Evolutionary conservation across 2,797 vertebrate species (phyloP).

Genomic region (Hydrophis major): DNA sequence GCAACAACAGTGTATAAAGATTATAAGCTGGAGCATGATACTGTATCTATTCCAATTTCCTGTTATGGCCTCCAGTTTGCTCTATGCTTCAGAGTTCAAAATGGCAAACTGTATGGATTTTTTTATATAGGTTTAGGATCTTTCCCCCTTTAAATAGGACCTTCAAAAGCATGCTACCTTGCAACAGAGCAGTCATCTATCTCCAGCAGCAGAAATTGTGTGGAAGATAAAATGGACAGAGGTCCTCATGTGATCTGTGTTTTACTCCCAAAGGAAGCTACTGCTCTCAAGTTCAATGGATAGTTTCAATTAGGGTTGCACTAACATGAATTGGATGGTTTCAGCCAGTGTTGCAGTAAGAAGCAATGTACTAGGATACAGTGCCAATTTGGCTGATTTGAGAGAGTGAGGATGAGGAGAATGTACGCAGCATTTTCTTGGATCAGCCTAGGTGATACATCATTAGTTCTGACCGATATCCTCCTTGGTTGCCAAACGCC

Average conservation of each 20-base stretch:
- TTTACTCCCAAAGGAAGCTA: neutral
- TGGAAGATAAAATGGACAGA: neutral
- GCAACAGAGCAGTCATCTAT: neutral
- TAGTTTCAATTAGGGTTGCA: neutral
- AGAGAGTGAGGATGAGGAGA: neutral
- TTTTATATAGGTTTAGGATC: neutral
- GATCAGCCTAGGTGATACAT: neutral
- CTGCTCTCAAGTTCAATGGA: neutral
- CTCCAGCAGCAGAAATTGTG: neutral
- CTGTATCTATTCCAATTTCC: neutral
- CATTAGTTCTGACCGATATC: neutral
- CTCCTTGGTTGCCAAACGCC: neutral
- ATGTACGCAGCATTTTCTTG: neutral
- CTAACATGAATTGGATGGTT: neutral
- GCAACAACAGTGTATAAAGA: too few relatives aligned
- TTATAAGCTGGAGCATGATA: too few relatives aligned
- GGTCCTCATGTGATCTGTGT: neutral
- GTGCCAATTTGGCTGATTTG: neutral
- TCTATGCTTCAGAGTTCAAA: neutral
- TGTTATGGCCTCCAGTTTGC: neutral
- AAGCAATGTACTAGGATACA: neutral
- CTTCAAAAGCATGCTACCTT: neutral
- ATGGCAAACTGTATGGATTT: neutral
- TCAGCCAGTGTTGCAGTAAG: neutral
- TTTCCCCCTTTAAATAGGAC: neutral